Percentiles rank a stretch among this genome's conserved stretches.
phyloP scores from a whole-genome alignment of 2,888 invertebrate species.

The Pantelozetes paolii region DNA sequence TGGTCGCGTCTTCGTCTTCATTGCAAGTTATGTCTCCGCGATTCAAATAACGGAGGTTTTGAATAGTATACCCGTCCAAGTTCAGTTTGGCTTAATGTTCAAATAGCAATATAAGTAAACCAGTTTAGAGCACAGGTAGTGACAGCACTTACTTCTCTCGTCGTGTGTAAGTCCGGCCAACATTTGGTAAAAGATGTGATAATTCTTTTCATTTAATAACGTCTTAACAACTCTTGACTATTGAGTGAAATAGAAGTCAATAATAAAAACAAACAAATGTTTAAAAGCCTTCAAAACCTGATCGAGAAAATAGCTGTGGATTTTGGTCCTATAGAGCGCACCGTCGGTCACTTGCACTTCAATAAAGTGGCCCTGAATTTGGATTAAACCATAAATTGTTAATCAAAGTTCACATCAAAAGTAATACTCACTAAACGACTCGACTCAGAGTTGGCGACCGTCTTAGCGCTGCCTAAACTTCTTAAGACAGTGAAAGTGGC shows the following conservation, averaged over 20 bases:
- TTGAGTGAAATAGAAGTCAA: conserved; percentile 20
- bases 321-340: conserved; percentile 87
- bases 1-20: conserved; percentile 66
- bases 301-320: conserved; percentile 91
- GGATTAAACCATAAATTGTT: not conserved
- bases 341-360: conserved; percentile 94
- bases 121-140: not conserved
- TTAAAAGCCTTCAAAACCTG: conserved; percentile 49
- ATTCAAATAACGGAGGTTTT: conserved; percentile 75
- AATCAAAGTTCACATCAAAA: conserved; percentile 41
- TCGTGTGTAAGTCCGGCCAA: conserved; percentile 79
- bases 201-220: conserved; percentile 82
- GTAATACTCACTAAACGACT: conserved; percentile 74
- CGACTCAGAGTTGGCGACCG: conserved; percentile 82
- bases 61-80: conserved; percentile 75
- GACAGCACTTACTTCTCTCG: conserved; percentile 64
- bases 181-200: conserved; percentile 95
- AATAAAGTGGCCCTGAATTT: conserved; percentile 79
- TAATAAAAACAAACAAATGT: conserved; percentile 23
- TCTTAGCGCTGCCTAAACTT: conserved; percentile 84
- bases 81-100: conserved; percentile 66
- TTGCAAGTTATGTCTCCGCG: conserved; percentile 64
- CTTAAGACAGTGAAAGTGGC: conserved; percentile 91
- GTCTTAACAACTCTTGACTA: conserved; percentile 85
- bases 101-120: not conserved